A percentile compares a stretch with the other conserved stretches of the same genome.
These are phyloP conservation scores for Apodemia mormo DNA, from an alignment of 2,888 invertebrate species.

Conservation along the genomic window DNA sequence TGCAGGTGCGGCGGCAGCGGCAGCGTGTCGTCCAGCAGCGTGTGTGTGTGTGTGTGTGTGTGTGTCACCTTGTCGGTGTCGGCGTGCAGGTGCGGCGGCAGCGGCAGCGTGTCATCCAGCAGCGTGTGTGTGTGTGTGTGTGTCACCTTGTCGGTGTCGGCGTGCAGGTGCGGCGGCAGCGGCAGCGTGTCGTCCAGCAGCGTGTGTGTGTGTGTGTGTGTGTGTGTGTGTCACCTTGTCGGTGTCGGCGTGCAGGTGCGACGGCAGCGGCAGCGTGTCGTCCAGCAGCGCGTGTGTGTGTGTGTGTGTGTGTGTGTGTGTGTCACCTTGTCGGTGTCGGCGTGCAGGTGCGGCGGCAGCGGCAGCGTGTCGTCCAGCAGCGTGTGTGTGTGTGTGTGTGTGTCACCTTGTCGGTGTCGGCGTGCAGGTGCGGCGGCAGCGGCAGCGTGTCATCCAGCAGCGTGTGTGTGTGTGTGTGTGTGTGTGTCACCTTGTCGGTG, in stretches of 20 bases:
- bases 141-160: not conserved
- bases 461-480: no score
- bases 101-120: slow-evolving; percentile 48
- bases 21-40: slow-evolving; percentile 53
- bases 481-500: not conserved
- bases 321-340: not conserved
- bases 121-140: slow-evolving; percentile 50
- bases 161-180: slow-evolving; percentile 40
- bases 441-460: slow-evolving; percentile 45
- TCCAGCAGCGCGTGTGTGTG: slow-evolving; percentile 65
- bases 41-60: no score
- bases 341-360: slow-evolving; percentile 40
- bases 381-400: no score
- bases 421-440: slow-evolving; percentile 40
- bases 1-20: slow-evolving; percentile 39
- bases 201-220: no score
- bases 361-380: slow-evolving; percentile 45
- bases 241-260: not conserved
- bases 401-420: not conserved
- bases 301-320: no score
- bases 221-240: not conserved
- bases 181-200: slow-evolving; percentile 45
- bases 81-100: slow-evolving; percentile 31
- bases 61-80: not conserved
- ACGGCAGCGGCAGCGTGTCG: slow-evolving; percentile 46